Evolutionary conservation across 2,888 invertebrate genomes (phyloP).

Genomic region (Alloplasta piceator): DNA sequence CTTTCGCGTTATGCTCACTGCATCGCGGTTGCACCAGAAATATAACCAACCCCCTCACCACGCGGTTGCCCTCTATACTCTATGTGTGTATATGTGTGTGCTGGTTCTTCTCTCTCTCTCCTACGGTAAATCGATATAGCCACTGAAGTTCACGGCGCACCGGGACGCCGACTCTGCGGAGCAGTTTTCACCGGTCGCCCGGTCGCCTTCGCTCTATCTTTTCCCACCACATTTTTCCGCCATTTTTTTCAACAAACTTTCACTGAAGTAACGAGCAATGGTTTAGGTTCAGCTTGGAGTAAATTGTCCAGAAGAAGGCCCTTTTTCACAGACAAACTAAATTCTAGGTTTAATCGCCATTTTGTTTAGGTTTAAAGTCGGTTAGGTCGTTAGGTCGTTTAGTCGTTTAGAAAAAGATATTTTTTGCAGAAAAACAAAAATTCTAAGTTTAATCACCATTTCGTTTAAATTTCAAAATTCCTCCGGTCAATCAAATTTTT

Average conservation of each 20-base stretch:
- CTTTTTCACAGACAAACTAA: too few species aligned
- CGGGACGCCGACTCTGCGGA: slow-evolving; percentile 69
- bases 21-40: background rate
- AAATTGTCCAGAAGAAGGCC: too few species aligned
- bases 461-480: too few species aligned
- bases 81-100: background rate
- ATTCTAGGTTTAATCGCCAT: too few species aligned
- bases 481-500: too few species aligned
- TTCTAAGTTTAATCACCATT: too few species aligned
- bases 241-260: background rate
- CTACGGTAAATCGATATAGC: slow-evolving; percentile 80
- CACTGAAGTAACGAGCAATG: background rate
- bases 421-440: too few species aligned
- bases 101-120: background rate
- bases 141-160: slow-evolving; percentile 80
- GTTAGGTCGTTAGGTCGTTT: too few species aligned
- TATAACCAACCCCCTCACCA: background rate
- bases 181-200: slow-evolving; percentile 58
- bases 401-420: too few species aligned
- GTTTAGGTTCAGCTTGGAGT: too few species aligned
- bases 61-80: background rate
- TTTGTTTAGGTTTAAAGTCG: too few species aligned
- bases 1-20: slow-evolving; percentile 9
- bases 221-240: background rate
- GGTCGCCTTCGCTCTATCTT: slow-evolving; percentile 37